phyloP scores from a whole-genome alignment of 2,113 vertebrate species.

The Oriolus oriolus region DNA sequence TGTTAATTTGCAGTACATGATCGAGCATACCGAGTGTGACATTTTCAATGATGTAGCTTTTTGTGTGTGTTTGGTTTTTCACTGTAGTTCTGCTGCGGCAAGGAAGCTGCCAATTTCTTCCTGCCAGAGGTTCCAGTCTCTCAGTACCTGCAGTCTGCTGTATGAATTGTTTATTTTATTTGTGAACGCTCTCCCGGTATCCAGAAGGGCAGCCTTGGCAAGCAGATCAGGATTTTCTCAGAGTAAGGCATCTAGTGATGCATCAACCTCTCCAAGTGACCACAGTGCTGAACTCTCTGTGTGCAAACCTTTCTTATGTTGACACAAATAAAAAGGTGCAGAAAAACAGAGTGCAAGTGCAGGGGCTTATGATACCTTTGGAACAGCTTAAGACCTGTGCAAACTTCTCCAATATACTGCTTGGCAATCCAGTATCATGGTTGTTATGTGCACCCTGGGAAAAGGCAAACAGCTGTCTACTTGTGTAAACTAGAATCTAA shows the following conservation, averaged over 20 bases:
- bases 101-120: background rate
- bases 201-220: background rate
- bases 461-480: background rate
- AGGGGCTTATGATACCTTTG: background rate
- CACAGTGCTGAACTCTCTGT: background rate
- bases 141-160: background rate
- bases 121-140: background rate
- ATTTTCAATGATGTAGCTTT: background rate
- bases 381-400: background rate
- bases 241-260: background rate
- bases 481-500: background rate
- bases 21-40: background rate
- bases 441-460: background rate
- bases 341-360: background rate
- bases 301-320: background rate
- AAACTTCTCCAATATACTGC: background rate
- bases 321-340: background rate
- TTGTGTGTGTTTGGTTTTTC: background rate
- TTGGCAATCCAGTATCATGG: background rate
- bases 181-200: background rate
- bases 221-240: background rate
- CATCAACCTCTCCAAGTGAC: background rate
- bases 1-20: background rate
- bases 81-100: background rate
- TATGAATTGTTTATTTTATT: background rate